Percentiles rank a stretch among this genome's conserved stretches.
These are phyloP conservation scores for Metalampra italica DNA, from an alignment of 2,888 invertebrate species.

Conservation along the genomic window DNA sequence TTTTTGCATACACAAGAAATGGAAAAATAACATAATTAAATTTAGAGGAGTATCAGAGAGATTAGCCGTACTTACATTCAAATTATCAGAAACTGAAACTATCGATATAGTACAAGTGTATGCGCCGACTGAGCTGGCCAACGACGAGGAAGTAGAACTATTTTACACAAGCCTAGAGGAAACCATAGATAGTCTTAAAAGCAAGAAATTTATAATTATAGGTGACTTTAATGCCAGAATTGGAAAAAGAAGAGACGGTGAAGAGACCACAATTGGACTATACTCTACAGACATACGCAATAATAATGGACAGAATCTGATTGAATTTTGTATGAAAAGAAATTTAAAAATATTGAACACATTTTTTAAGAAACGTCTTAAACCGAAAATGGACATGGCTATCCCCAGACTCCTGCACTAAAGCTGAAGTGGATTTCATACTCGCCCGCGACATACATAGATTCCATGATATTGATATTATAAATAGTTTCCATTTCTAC, in stretches of 20 bases:
- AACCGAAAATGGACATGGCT: constrained; percentile 15
- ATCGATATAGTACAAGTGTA: background rate
- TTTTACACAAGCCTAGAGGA: background rate
- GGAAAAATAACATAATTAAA: background rate
- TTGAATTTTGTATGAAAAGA: constrained; percentile 8
- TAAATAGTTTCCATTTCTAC: background rate
- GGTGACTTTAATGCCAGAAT: constrained; percentile 11
- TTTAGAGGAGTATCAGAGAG: background rate
- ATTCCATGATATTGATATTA: background rate
- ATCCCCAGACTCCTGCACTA: constrained; percentile 4
- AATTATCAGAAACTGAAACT: background rate
- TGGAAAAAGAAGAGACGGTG: constrained; percentile 5
- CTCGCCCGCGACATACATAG: background rate
- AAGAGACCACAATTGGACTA: constrained; percentile 9
- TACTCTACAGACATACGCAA: constrained; percentile 11
- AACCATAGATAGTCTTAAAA: background rate
- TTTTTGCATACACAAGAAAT: background rate
- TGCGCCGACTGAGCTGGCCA: background rate
- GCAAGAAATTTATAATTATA: background rate
- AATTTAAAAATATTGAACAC: constrained; percentile 11
- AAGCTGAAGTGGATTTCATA: constrained; percentile 13
- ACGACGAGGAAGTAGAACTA: background rate
- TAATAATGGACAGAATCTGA: constrained; percentile 13
- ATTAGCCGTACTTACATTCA: background rate
- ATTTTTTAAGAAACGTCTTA: constrained; percentile 2